Base-by-base conservation (phyloP, 1,140 invertebrate genomes). In the Scaptomyza hsui region DNA sequence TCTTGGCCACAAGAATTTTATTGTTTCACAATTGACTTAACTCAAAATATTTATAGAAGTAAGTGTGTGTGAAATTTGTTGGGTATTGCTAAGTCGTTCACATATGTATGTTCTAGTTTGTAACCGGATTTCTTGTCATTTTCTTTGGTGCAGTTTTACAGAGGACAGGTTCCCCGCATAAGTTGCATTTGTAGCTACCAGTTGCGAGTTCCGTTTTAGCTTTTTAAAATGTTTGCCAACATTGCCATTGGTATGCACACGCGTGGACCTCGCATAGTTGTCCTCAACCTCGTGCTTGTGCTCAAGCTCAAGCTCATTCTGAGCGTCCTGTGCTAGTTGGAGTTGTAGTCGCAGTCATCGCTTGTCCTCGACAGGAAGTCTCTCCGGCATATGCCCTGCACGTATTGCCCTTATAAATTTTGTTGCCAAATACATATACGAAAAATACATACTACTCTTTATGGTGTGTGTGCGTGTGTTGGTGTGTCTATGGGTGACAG, bases 211-310 rank as follows among this genome's bases (percentile, higher is more conserved):
- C 62, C 61, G 47, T 75, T 57, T 78, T 74, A 75, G 47, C 69
- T 73, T 70, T 64, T 65, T 88, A 67, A 88, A 88, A 86, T 86
- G 81, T 75, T 86, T 86, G 77, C 77, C 61, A 75, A 78, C 80
- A 85, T 83, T 85, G 71, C 67, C 76, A 83, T 83, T 86, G 80
- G 80, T 83, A 86, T 85, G 80, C 81, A 83, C 80, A 85, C 80
- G 80, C 81, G 80, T 86, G 81, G 76, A 80, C 80, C 60, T 85
- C 81, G 72, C 68, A 86, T 85, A 83, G 80, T 85, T 83, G 72
- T 83, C 75, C 45, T 47, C 47, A 35, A 39, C 15, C 10, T 10
- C 10, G 2, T 16, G 4, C 49, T 5, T 15, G 26, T 29, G 3
- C 39, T 44, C 4, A 10, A 9, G 4, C 29, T 48, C 13, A 6